Evolutionary conservation across 1,140 invertebrate species (phyloP), one percentile per base, ranked within the genome.

Genomic region (Heliconius nattereri): DNA sequence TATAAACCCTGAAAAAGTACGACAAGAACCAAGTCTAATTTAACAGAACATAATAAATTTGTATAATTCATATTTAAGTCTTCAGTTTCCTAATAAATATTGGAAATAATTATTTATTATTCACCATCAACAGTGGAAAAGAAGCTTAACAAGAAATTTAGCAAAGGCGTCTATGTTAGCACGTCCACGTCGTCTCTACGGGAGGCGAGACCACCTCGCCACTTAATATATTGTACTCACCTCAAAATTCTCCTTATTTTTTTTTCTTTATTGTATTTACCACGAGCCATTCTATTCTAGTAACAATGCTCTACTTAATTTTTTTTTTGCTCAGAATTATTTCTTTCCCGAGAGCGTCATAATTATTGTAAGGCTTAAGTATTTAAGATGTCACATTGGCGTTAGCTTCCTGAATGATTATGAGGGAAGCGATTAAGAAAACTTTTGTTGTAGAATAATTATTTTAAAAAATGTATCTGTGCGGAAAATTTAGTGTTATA

Each of bases 111-210:
- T 45, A 45, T 1, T 45, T 40, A 40, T 40, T 13, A 13, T 75
- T 71, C 74, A n/a, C 32, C 9, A 29, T 40, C 16, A 32, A 23
- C 66, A 80, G 19, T 32, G 79, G 77, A 85, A 91, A 79, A 32
- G 75, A n/a, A 82, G 87, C 84, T 89, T 90, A 90, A 86, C 70
- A 75, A 60, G 54, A 78, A 86, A 84, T 90, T 93, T 88, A 84
- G 87, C 80, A 83, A 78, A 86, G 87, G 88, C 83, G 86, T 75
- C 84, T 81, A 85, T 92, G 92, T 93, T 92, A 87, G 84, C 92
- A 91, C 90, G 92, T 93, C 87, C 85, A 82, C 91, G 81, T 78
- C 60, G 71, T 77, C 91, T 54, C 91, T 85, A 82, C 91, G 89
- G 92, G 91, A 87, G 90, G 87, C 85, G 77, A 85, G 86, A 89